phyloP scores from a whole-genome alignment of 2,113 vertebrate genomes.

The Mesitornis unicolor region DNA sequence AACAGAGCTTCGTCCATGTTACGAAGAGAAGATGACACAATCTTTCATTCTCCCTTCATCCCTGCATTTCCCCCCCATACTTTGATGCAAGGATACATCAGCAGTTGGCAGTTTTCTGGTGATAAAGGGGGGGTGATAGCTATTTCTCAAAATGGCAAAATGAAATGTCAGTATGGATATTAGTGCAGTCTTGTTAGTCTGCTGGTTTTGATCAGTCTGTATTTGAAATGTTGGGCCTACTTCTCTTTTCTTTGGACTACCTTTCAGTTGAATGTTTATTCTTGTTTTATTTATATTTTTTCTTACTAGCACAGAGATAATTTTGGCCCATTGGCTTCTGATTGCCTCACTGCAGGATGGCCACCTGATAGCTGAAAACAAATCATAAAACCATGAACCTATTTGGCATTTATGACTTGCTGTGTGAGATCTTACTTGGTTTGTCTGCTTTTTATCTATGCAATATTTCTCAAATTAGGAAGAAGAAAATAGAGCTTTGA shows the following conservation, averaged over 20 bases:
- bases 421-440: background rate
- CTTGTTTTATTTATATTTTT: background rate
- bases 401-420: background rate
- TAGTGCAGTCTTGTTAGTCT: background rate
- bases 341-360: background rate
- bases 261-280: background rate
- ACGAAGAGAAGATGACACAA: slow-evolving; percentile 4
- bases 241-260: background rate
- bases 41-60: background rate
- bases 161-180: background rate
- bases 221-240: background rate
- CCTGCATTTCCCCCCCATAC: background rate
- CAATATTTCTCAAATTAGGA: background rate
- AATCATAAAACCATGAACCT: background rate
- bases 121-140: background rate
- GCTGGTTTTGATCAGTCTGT: background rate
- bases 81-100: background rate
- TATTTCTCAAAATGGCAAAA: background rate
- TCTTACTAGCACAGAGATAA: background rate
- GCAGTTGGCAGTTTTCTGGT: background rate
- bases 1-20: background rate
- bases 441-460: background rate
- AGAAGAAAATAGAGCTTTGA: background rate
- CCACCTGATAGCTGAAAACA: background rate
- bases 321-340: background rate